These are phyloP conservation scores for Alfaro cultratus DNA, from an alignment of 2,797 vertebrate genomes.

Conservation along the genomic window DNA sequence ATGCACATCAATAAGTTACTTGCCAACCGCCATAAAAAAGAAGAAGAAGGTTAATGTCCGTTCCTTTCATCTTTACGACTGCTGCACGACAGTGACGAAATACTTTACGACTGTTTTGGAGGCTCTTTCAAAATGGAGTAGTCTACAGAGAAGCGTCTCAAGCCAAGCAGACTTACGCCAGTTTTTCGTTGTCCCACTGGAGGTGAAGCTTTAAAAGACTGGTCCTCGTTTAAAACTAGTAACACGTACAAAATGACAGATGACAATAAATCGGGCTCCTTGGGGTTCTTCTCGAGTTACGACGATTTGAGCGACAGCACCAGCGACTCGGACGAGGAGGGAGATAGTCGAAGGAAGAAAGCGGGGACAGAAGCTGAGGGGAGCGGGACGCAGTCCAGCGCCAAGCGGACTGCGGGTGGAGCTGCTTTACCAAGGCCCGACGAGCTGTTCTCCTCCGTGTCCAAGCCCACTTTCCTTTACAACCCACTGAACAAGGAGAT, in stretches of 20 bases:
- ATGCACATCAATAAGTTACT: too few relatives aligned
- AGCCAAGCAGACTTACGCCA: not conserved
- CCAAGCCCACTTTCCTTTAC: conserved; percentile 90
- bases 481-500: conserved; percentile 92
- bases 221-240: too few relatives aligned
- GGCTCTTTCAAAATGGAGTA: conserved; percentile 80
- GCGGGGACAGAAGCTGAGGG: conserved; percentile 44
- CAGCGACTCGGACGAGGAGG: conserved; percentile 75
- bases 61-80: conserved; percentile 38
- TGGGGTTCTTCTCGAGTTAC: conserved; percentile 91
- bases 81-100: conserved; percentile 14
- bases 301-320: conserved; percentile 84
- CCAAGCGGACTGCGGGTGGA: conserved; percentile 59
- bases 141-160: rapidly evolving
- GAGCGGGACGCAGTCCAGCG: conserved; percentile 34
- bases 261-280: conserved; percentile 82
- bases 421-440: conserved; percentile 86
- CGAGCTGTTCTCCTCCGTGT: conserved; percentile 89
- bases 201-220: not conserved
- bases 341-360: conserved; percentile 46
- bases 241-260: conserved; percentile 78
- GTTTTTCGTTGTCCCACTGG: not conserved
- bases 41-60: too few relatives aligned
- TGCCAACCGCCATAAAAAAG: too few relatives aligned
- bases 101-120: conserved; percentile 69